Percentiles rank a stretch among this genome's conserved stretches.
Evolutionary conservation across 2,888 invertebrate species (phyloP).

Genomic region (Eutolmus rufibarbis): DNA sequence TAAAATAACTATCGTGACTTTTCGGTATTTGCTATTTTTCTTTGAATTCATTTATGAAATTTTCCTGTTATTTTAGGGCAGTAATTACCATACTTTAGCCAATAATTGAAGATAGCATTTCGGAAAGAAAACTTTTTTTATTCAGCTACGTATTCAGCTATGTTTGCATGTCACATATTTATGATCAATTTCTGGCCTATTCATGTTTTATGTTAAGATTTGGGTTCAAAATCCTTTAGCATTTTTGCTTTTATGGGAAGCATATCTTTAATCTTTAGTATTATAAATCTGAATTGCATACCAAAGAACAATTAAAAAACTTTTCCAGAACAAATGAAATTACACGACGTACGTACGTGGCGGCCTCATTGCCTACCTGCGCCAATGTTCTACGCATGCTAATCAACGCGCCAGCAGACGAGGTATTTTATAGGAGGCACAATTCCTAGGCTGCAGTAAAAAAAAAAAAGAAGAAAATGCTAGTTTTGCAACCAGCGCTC

Average conservation of each 20-base stretch:
- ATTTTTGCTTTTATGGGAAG: too few relatives aligned
- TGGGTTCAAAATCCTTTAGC: too few relatives aligned
- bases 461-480: not conserved
- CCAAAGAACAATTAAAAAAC: not conserved
- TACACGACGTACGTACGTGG: not conserved
- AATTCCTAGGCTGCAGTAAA: not conserved
- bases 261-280: too few relatives aligned
- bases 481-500: not conserved
- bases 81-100: too few relatives aligned
- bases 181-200: not conserved
- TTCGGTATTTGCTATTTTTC: too few relatives aligned
- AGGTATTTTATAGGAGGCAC: not conserved
- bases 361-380: not conserved
- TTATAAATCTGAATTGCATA: not conserved
- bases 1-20: not conserved
- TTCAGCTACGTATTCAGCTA: too few relatives aligned
- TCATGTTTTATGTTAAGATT: not conserved
- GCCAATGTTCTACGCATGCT: not conserved
- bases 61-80: too few relatives aligned
- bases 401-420: not conserved
- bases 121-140: too few relatives aligned
- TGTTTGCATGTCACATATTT: too few relatives aligned
- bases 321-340: not conserved
- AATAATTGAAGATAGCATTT: not conserved
- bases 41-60: not conserved